Conservation (phyloP, 1,140 invertebrate genomes). For the Wasmannia auropunctata region DNA sequence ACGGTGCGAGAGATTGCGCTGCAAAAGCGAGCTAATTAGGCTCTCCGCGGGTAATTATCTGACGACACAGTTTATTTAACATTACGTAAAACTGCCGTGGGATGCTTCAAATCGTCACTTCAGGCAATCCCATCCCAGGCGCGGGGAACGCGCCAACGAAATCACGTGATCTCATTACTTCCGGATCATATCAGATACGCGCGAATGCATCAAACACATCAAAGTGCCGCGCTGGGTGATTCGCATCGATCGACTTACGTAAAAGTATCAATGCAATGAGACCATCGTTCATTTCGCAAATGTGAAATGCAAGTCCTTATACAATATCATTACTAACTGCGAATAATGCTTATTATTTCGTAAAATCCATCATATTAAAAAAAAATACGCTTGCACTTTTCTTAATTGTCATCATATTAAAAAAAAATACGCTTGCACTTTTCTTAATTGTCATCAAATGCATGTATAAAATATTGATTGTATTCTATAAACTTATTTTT, state of each 20-base stretch:
- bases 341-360: background rate
- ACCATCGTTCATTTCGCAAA: conserved; percentile 14
- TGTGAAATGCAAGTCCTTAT: background rate
- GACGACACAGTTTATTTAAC: background rate
- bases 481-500: background rate
- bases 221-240: conserved; percentile 7
- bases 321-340: background rate
- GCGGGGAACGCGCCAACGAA: background rate
- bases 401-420: too few species aligned
- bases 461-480: background rate
- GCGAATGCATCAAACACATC: conserved; percentile 37
- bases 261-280: conserved; percentile 17
- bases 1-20: background rate
- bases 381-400: background rate
- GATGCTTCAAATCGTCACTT: conserved; percentile 6
- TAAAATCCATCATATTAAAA: background rate
- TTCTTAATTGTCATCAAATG: background rate
- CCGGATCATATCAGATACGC: conserved; percentile 13
- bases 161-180: conserved; percentile 34
- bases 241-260: conserved; percentile 41
- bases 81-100: conserved; percentile 32
- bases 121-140: conserved; percentile 9
- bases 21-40: conserved; percentile 6
- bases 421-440: background rate
- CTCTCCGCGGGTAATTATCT: background rate